Evolutionary conservation across 2,113 vertebrate species (phyloP).

Genomic region (Malurus alboscapulatus): DNA sequence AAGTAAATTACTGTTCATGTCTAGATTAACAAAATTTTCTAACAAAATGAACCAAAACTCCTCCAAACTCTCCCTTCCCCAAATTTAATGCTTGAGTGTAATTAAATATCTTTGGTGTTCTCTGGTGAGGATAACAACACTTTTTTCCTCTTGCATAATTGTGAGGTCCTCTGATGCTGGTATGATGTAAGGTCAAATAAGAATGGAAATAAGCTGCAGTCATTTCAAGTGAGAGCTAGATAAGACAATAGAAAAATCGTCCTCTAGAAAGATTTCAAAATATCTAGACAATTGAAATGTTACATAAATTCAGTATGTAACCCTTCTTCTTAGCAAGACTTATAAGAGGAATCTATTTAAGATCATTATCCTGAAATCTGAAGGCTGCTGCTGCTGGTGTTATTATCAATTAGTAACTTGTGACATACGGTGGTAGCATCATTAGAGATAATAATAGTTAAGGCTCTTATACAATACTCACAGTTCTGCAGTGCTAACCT

Average conservation of each 20-base stretch:
- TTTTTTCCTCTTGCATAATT: background rate
- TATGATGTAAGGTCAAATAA: background rate
- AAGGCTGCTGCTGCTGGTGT: background rate
- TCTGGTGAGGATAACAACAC: background rate
- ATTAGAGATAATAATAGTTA: background rate
- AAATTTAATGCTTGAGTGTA: background rate
- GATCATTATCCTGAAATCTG: background rate
- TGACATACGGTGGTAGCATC: background rate
- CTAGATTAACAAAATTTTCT: background rate
- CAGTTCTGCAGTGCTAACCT: background rate
- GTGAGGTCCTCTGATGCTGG: background rate
- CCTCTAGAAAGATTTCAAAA: background rate
- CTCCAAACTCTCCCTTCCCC: background rate
- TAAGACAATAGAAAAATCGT: background rate
- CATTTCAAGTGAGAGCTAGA: background rate
- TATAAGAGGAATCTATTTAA: background rate
- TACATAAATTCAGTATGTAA: background rate
- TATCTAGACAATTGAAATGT: background rate
- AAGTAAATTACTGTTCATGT: background rate
- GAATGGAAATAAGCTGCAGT: background rate
- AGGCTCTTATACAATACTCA: background rate
- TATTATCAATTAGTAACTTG: background rate
- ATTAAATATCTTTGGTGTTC: background rate
- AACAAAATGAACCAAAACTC: background rate
- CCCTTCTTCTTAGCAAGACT: background rate